Conservation (phyloP, 2,797 vertebrate genomes). For the Rachycentron canadum region DNA sequence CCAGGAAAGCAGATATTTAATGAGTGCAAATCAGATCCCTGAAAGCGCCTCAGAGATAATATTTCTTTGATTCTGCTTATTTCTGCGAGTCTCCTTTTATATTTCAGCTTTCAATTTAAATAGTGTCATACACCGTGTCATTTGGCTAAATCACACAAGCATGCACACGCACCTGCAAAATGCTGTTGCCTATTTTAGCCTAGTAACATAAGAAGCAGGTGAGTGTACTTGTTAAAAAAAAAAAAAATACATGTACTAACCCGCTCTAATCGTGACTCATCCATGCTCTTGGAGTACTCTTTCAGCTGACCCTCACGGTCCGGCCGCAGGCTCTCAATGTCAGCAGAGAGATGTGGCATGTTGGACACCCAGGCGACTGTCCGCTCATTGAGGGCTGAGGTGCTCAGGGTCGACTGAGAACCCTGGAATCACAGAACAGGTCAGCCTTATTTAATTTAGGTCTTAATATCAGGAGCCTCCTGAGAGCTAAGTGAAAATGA, state of each 20-base stretch:
- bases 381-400: constrained; percentile 91
- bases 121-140: background rate
- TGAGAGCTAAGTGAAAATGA: background rate
- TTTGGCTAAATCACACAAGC: background rate
- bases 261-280: constrained; percentile 96
- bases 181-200: background rate
- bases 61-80: background rate
- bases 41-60: background rate
- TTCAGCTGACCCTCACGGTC: constrained; percentile 96
- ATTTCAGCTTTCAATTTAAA: constrained; percentile 1
- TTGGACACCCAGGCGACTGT: constrained; percentile 99
- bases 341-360: constrained; percentile 97
- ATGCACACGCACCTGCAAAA: background rate
- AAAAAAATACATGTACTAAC: constrained; percentile 75
- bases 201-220: background rate
- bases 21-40: too few relatives aligned
- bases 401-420: constrained; percentile 91
- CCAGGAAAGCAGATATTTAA: background rate
- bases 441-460: background rate
- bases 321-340: constrained; percentile 95
- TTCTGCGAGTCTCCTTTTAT: background rate
- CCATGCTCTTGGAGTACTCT: constrained; percentile 98
- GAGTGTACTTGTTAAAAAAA: background rate
- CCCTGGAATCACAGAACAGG: constrained; percentile 76
- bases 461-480: background rate